These are phyloP conservation scores for Drosophila sulfurigaster DNA, from an alignment of 1,140 invertebrate genomes.

Conservation along the genomic window DNA sequence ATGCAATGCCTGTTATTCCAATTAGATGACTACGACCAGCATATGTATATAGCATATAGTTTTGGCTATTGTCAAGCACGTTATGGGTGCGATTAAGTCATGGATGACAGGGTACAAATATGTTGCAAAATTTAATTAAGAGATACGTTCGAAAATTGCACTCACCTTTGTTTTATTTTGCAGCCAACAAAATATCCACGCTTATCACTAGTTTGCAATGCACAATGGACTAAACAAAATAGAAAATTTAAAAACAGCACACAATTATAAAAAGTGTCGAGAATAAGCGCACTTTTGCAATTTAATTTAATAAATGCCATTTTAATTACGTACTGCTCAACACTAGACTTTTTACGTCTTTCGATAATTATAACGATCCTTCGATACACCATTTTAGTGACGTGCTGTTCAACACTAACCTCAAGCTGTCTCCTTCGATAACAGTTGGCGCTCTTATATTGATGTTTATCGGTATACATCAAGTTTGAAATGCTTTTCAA, in stretches of 20 bases:
- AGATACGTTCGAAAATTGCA: not conserved
- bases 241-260: too few relatives aligned
- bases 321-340: not conserved
- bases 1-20: conserved; percentile 29
- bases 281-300: not conserved
- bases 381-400: too few relatives aligned
- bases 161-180: not conserved
- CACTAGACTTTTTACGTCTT: not conserved
- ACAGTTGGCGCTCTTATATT: too few relatives aligned
- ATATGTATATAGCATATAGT: not conserved
- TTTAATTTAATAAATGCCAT: not conserved
- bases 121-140: conserved; percentile 22
- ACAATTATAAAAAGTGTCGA: too few relatives aligned
- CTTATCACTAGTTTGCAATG: not conserved
- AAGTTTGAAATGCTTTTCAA: too few relatives aligned
- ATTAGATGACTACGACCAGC: conserved; percentile 7
- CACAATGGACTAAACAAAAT: not conserved
- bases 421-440: too few relatives aligned
- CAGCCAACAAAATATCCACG: not conserved
- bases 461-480: too few relatives aligned
- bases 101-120: conserved; percentile 22
- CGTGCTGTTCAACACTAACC: too few relatives aligned
- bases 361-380: not conserved
- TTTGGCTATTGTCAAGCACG: conserved; percentile 25
- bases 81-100: conserved; percentile 11